phyloP scores from a whole-genome alignment of 2,888 invertebrate genomes.

The Mycalesis mineus region DNA sequence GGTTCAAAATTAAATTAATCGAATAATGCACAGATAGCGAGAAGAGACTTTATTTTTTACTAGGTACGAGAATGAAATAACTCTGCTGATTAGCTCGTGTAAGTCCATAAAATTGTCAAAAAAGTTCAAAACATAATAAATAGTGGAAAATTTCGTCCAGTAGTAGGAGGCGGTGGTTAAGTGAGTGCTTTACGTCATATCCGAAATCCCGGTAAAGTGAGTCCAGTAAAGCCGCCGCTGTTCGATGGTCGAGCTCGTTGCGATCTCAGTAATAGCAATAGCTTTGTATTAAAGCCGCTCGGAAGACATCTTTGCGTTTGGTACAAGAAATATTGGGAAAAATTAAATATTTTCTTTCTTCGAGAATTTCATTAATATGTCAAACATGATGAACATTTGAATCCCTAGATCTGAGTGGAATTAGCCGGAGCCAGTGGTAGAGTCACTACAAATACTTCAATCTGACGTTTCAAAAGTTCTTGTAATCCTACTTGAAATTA shows the following conservation, averaged over 20 bases:
- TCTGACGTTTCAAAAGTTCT: no score
- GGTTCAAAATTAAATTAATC: no score
- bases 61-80: no score
- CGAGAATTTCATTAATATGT: background rate
- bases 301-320: slow-evolving; percentile 61
- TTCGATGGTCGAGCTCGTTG: slow-evolving; percentile 68
- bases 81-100: no score
- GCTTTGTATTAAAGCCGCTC: slow-evolving; percentile 76
- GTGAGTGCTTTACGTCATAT: slow-evolving; percentile 78
- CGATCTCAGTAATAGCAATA: slow-evolving; percentile 77
- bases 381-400: no score
- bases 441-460: no score
- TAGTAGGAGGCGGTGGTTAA: slow-evolving; percentile 51
- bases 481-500: no score
- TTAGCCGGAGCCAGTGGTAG: no score
- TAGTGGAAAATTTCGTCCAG: slow-evolving; percentile 67
- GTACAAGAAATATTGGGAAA: slow-evolving; percentile 45
- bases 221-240: slow-evolving; percentile 68
- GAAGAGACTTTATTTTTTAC: no score
- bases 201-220: slow-evolving; percentile 77
- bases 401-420: no score
- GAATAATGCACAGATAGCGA: no score
- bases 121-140: slow-evolving; percentile 56
- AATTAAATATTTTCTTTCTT: slow-evolving; percentile 6
- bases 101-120: no score